Percentiles rank a stretch among this genome's conserved stretches.
Conservation (phyloP, 1,140 invertebrate species). For the Apolygus lucorum region DNA sequence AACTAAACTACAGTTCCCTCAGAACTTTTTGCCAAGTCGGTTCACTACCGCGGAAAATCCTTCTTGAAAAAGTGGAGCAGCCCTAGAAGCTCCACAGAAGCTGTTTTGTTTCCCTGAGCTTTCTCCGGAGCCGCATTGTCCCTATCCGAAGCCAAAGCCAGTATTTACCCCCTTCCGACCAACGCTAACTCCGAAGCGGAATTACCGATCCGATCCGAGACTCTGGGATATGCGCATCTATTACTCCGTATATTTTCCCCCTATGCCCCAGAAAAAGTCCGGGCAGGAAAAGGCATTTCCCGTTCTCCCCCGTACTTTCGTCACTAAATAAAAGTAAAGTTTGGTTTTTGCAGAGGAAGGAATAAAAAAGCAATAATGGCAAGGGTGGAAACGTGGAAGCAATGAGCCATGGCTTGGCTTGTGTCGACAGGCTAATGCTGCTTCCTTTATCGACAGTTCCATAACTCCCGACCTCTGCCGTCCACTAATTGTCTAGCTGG, state of each 20-base stretch:
- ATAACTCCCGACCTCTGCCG: constrained; percentile 1
- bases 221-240: constrained; percentile 1
- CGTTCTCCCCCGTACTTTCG: background rate
- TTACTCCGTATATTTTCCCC: background rate
- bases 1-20: constrained; percentile 6
- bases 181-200: background rate
- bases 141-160: background rate
- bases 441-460: background rate
- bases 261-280: background rate
- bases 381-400: background rate
- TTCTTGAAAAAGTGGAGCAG: background rate
- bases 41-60: background rate
- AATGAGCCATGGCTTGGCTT: background rate
- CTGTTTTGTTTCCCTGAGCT: constrained; percentile 7
- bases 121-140: constrained; percentile 3
- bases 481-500: constrained; percentile 1
- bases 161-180: background rate
- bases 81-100: background rate
- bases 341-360: background rate
- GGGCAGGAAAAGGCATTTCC: background rate
- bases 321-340: constrained; percentile 14
- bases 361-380: constrained; percentile 9
- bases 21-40: background rate
- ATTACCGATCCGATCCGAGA: constrained; percentile 5
- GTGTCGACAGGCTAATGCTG: background rate